Base-by-base conservation (phyloP, 1,140 invertebrate species). In the Zaprionus davidi region DNA sequence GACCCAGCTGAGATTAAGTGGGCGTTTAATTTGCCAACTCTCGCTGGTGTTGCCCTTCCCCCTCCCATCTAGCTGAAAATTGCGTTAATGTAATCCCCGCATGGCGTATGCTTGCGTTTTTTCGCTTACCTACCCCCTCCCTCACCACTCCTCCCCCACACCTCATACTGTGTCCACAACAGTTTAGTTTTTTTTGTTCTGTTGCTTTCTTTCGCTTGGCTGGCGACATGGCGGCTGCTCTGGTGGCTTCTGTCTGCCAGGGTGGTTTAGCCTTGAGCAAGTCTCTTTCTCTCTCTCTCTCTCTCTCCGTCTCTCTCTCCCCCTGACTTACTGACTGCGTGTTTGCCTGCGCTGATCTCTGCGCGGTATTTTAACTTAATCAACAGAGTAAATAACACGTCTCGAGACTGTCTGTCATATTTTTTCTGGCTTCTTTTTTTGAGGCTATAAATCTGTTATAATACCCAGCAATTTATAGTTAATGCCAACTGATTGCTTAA, bases 301-400 rank as follows among this genome's bases (percentile, higher is more conserved):
- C 5, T 0, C 2, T 9, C 7, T 46, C 41, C 31, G 3, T 34
- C 31, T 28, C 38, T 0, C 15, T 5, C 38, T 15, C 13, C 15
- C 5, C 5, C 6, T 17, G 70, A 68, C 64, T 72, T 62, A 64
- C 64, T 71, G 70, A 64, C 80, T 83, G 78, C 13, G 80, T 72
- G 57, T 55, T 64, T 75, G 70, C 66, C 80, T 83, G 78, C 13
- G 80, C 65, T 87, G 84, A 88, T 87, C 84, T 76, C 83, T 84
- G 71, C 62, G 67, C 76, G 77, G 70, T 88, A 79, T 88, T 90
- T 90, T 90, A 90, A 88, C 81, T 88, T 88, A 90, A 88, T 88
- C 85, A 90, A 90, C 78, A 90, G 80, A 90, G 81, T 90, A 90
- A 90, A 90, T 90, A 90, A 90, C 78, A 85, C 67, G 82, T 86